Evolutionary conservation across 1,140 invertebrate genomes (phyloP).

Genomic region (Phortica variegata): DNA sequence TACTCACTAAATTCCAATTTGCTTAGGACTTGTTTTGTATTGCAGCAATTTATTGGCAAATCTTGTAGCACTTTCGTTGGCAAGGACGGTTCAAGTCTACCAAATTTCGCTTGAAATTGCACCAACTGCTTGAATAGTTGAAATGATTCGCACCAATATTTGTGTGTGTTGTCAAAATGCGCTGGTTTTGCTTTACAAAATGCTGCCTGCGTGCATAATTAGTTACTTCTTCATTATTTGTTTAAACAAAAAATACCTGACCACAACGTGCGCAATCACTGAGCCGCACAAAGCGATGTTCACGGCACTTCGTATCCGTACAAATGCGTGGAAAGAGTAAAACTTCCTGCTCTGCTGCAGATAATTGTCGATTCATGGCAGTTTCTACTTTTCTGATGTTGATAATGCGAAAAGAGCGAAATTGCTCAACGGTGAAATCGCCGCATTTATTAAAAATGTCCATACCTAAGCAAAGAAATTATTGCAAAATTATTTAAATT

Average conservation of each 20-base stretch:
- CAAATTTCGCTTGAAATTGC: slow-evolving; percentile 59
- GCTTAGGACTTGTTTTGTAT: slow-evolving; percentile 32
- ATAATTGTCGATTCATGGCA: slow-evolving; percentile 61
- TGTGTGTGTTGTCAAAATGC: slow-evolving; percentile 57
- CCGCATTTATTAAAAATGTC: slow-evolving; percentile 61
- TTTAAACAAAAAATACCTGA: too few species aligned
- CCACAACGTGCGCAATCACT: slow-evolving; percentile 62
- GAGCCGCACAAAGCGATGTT: slow-evolving; percentile 58
- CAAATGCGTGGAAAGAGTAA: slow-evolving; percentile 69
- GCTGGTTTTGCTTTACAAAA: slow-evolving; percentile 58
- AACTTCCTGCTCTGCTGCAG: slow-evolving; percentile 68
- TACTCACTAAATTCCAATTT: slow-evolving; percentile 35
- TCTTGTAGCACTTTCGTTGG: slow-evolving; percentile 59
- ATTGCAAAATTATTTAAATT: too few species aligned
- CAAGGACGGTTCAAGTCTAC: slow-evolving; percentile 61
- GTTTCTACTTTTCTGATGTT: slow-evolving; percentile 64
- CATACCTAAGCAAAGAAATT: too few species aligned
- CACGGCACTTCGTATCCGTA: slow-evolving; percentile 57
- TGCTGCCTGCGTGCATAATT: slow-evolving; percentile 59
- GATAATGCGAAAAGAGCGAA: slow-evolving; percentile 64
- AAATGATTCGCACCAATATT: slow-evolving; percentile 61
- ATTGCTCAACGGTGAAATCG: slow-evolving; percentile 61
- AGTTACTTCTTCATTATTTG: too few species aligned
- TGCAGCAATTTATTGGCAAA: slow-evolving; percentile 29
- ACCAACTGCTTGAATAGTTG: slow-evolving; percentile 61